These are phyloP conservation scores for Orussus abietinus DNA, from an alignment of 1,140 invertebrate genomes.

Conservation along the genomic window DNA sequence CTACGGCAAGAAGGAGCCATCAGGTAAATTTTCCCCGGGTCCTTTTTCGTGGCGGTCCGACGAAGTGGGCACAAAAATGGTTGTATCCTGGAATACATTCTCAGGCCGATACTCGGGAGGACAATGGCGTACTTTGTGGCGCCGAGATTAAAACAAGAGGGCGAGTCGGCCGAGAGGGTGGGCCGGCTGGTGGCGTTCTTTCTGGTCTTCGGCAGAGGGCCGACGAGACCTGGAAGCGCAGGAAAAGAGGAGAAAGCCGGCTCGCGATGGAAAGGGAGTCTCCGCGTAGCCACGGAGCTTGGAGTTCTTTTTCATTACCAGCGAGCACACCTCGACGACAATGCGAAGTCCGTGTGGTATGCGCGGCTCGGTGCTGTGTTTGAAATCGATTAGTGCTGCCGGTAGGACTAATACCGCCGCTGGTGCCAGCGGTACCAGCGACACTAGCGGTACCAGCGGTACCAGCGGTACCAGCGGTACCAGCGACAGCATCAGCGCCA, in stretches of 20 bases:
- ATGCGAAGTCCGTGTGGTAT: slow-evolving; percentile 19
- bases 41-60: too few relatives aligned
- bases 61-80: slow-evolving; percentile 13
- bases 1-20: too few relatives aligned
- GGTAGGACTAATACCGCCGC: too few relatives aligned
- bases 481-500: too few relatives aligned
- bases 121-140: slow-evolving; percentile 50
- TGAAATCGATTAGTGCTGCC: too few relatives aligned
- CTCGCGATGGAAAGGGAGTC: slow-evolving; percentile 13
- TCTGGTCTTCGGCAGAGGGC: background rate
- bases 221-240: background rate
- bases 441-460: too few relatives aligned
- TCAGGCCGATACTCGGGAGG: slow-evolving; percentile 44
- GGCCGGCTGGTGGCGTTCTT: background rate
- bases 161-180: slow-evolving; percentile 29
- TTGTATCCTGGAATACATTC: slow-evolving; percentile 22
- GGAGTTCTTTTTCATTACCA: slow-evolving; percentile 39
- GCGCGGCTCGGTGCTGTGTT: too few relatives aligned
- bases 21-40: too few relatives aligned
- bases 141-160: slow-evolving; percentile 48
- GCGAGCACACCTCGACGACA: slow-evolving; percentile 28
- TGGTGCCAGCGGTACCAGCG: too few relatives aligned
- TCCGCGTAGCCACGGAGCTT: slow-evolving; percentile 25
- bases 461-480: too few relatives aligned
- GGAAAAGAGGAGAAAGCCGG: background rate